These are phyloP conservation scores for Petaurus breviceps DNA, from an alignment of 2,113 vertebrate species.

Conservation along the genomic window DNA sequence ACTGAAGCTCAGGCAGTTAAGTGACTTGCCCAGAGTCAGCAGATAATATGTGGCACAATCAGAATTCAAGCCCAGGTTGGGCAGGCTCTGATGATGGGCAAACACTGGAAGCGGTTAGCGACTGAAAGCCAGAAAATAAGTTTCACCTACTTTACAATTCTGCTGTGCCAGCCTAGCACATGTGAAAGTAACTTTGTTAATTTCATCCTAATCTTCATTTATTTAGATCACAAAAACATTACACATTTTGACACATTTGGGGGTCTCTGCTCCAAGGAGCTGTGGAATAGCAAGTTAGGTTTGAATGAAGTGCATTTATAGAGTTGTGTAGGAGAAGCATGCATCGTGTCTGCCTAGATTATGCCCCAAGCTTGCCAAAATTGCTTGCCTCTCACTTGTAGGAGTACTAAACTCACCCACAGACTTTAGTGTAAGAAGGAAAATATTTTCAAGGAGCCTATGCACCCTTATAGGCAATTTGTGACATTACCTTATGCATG, in stretches of 20 bases:
- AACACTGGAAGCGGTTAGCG: neutral
- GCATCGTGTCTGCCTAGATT: slow-evolving; percentile 32
- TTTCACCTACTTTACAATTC: slow-evolving; percentile 58
- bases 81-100: neutral
- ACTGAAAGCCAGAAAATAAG: slow-evolving; percentile 38
- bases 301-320: slow-evolving; percentile 66
- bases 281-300: slow-evolving; percentile 64
- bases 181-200: slow-evolving; percentile 50
- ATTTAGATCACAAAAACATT: slow-evolving; percentile 51
- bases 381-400: neutral
- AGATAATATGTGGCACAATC: neutral
- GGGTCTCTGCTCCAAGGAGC: slow-evolving; percentile 58
- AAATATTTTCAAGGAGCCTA: slow-evolving; percentile 34
- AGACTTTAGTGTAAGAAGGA: slow-evolving; percentile 4
- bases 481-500: neutral
- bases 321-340: slow-evolving; percentile 41
- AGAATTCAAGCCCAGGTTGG: neutral
- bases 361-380: slow-evolving; percentile 50
- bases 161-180: slow-evolving; percentile 34
- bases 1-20: neutral
- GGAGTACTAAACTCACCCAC: slow-evolving; percentile 1
- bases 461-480: neutral
- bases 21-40: neutral
- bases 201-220: slow-evolving; percentile 62
- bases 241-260: slow-evolving; percentile 60